Conservation (phyloP, 1,140 invertebrate genomes). For the Scaptomyza hsui region DNA sequence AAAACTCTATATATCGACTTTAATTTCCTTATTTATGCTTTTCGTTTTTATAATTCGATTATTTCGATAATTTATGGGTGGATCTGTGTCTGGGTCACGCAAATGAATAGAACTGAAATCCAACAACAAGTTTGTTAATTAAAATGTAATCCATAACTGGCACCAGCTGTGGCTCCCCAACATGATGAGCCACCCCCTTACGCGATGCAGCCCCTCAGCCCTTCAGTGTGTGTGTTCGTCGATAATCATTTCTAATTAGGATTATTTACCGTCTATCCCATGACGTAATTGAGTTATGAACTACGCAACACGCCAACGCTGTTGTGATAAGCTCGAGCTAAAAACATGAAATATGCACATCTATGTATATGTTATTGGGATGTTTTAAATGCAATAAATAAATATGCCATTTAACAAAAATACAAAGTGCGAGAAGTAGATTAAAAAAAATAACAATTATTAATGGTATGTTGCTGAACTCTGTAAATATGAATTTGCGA, state of each 20-base stretch:
- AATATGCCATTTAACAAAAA: slow-evolving; percentile 5
- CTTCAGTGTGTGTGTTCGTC: slow-evolving; percentile 2
- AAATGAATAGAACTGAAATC: slow-evolving; percentile 37
- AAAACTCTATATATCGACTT: slow-evolving; percentile 58
- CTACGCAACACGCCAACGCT: slow-evolving; percentile 3
- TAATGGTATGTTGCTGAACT: slow-evolving; percentile 7
- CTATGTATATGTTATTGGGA: slow-evolving; percentile 33
- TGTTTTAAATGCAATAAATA: slow-evolving; percentile 33
- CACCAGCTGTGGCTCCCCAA: slow-evolving; percentile 51
- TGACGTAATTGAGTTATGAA: slow-evolving; percentile 33
- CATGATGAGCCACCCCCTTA: slow-evolving; percentile 22
- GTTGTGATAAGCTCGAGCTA: slow-evolving; percentile 18
- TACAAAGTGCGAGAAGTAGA: slow-evolving; percentile 9
- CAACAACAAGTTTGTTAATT: slow-evolving; percentile 72
- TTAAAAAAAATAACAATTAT: slow-evolving; percentile 22
- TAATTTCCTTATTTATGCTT: slow-evolving; percentile 69
- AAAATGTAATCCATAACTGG: slow-evolving; percentile 67
- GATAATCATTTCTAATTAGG: slow-evolving; percentile 50
- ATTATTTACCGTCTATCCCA: slow-evolving; percentile 29
- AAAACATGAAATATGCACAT: slow-evolving; percentile 14
- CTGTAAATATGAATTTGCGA: too few relatives aligned
- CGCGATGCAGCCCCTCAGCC: background rate
- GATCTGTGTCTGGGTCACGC: slow-evolving; percentile 26
- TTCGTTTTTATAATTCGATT: slow-evolving; percentile 61
- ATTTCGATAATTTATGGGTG: slow-evolving; percentile 59